Evolutionary conservation across 2,888 invertebrate genomes (phyloP).

Genomic region (Acrobeloides nanus): DNA sequence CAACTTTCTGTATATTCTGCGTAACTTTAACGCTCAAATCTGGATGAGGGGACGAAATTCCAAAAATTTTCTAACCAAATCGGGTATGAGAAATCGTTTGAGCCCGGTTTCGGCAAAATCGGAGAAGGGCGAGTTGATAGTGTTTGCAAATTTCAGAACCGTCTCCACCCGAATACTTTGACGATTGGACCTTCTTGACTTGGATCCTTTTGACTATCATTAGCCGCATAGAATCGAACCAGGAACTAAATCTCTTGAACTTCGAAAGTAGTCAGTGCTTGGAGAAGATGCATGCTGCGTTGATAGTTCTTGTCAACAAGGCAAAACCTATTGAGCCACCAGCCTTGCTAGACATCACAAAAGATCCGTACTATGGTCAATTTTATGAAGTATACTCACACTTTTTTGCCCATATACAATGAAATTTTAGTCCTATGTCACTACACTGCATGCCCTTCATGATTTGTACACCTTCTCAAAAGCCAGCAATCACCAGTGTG

Average conservation of each 20-base stretch:
- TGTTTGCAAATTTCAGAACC: too few species aligned
- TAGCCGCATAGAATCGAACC: conserved; percentile 20
- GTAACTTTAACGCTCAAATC: too few species aligned
- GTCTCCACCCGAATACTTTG: conserved; percentile 21
- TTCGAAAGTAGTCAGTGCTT: too few species aligned
- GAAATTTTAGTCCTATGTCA: conserved; percentile 19
- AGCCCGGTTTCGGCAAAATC: too few species aligned
- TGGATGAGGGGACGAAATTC: too few species aligned
- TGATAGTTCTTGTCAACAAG: conserved; percentile 18
- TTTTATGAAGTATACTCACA: conserved; percentile 5
- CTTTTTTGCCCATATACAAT: not conserved
- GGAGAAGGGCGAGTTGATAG: too few species aligned
- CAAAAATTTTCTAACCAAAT: too few species aligned
- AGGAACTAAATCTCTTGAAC: too few species aligned
- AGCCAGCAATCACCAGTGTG: conserved; percentile 6
- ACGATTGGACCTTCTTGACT: conserved; percentile 28
- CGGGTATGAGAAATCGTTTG: too few species aligned
- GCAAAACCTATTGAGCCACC: conserved; percentile 16
- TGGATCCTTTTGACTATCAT: conserved; percentile 26
- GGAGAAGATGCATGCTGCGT: conserved; percentile 18
- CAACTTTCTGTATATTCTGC: too few species aligned
- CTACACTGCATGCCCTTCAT: conserved; percentile 13
- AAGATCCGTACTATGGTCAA: conserved; percentile 1
- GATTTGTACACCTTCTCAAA: conserved; percentile 14
- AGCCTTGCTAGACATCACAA: conserved; percentile 9